These are phyloP conservation scores for Hippopotamus amphibius DNA, from an alignment of 2,113 vertebrate genomes.

Conservation along the genomic window DNA sequence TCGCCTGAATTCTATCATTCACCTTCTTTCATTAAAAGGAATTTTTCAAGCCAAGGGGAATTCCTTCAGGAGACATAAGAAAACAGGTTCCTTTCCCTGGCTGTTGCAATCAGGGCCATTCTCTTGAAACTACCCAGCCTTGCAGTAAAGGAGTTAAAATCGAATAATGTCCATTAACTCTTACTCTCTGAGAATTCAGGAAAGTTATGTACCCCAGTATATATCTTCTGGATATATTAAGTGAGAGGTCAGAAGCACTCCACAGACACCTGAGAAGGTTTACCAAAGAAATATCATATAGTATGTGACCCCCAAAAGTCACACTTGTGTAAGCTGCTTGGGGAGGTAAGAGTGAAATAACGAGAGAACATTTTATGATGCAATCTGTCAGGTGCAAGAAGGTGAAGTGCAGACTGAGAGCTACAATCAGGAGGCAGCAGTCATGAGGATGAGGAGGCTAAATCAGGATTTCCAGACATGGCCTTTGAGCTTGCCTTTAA, in stretches of 20 bases:
- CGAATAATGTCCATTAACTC: neutral
- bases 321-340: neutral
- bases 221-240: neutral
- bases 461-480: neutral
- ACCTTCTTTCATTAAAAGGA: neutral
- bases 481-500: neutral
- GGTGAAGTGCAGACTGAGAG: neutral
- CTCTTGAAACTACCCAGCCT: neutral
- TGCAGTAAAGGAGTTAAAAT: conserved; percentile 3
- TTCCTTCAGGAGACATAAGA: neutral
- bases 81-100: neutral
- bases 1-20: neutral
- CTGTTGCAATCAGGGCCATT: neutral
- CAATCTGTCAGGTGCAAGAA: neutral
- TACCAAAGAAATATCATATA: neutral
- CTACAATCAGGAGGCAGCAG: neutral
- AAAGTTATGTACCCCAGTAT: neutral
- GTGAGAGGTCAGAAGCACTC: neutral
- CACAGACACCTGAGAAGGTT: neutral
- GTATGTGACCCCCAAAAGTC: neutral
- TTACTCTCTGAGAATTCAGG: neutral
- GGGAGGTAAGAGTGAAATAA: neutral
- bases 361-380: neutral
- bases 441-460: neutral
- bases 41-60: neutral